Evolutionary conservation across 2,888 invertebrate genomes (phyloP).

Genomic region (Polylopha cassiicola): DNA sequence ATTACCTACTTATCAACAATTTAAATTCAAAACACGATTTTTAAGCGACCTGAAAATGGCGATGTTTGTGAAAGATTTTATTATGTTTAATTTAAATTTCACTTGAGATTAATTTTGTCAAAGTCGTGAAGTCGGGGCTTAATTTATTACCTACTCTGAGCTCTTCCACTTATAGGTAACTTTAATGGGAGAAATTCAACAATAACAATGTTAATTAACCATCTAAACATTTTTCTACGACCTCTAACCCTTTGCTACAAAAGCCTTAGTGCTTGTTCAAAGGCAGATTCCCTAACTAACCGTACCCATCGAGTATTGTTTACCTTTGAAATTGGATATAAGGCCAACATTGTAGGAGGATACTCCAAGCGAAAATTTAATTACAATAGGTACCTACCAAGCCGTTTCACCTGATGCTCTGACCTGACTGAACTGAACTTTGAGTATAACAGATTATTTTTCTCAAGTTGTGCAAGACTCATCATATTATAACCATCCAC

Average conservation of each 20-base stretch:
- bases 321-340: constrained; percentile 52
- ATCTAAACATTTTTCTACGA: constrained; percentile 8
- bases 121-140: too few relatives aligned
- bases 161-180: too few relatives aligned
- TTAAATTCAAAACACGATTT: too few relatives aligned
- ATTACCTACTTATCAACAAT: too few relatives aligned
- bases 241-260: constrained; percentile 1
- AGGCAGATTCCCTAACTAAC: constrained; percentile 28
- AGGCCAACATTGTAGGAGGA: constrained; percentile 37
- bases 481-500: too few relatives aligned
- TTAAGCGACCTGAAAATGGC: too few relatives aligned
- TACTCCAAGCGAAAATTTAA: constrained; percentile 40
- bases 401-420: constrained; percentile 19
- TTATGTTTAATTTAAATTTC: too few relatives aligned
- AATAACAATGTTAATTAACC: constrained; percentile 8
- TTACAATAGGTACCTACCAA: constrained; percentile 34
- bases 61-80: too few relatives aligned
- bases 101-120: too few relatives aligned
- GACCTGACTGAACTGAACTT: constrained; percentile 9
- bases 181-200: constrained; percentile 2
- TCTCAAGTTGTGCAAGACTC: too few relatives aligned
- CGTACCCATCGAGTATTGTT: constrained; percentile 33
- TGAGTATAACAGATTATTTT: constrained; percentile 12
- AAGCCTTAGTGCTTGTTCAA: constrained; percentile 25
- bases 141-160: too few relatives aligned